Evolutionary conservation across 1,140 invertebrate genomes (phyloP).

Genomic region (Drosophila athabasca): DNA sequence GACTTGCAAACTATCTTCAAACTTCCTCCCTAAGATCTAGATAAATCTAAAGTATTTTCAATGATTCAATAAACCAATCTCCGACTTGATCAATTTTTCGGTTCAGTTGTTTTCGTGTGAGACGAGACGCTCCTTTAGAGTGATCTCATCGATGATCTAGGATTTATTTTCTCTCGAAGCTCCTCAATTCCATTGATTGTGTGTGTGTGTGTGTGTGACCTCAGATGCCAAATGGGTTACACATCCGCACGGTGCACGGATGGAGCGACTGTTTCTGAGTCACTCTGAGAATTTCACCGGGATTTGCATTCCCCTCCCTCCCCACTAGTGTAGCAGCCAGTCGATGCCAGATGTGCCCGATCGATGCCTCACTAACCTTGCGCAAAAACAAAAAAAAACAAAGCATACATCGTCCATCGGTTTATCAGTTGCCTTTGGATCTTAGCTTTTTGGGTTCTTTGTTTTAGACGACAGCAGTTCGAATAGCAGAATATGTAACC

Average conservation of each 20-base stretch:
- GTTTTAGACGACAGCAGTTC: slow-evolving; percentile 5
- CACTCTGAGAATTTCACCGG: slow-evolving; percentile 41
- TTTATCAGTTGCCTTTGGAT: slow-evolving; percentile 30
- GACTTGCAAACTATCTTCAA: too few relatives aligned
- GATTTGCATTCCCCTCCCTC: slow-evolving; percentile 56
- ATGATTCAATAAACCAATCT: too few relatives aligned
- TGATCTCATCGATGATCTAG: slow-evolving; percentile 3
- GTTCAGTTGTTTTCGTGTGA: too few relatives aligned
- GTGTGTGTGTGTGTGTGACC: slow-evolving; percentile 27
- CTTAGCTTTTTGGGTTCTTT: slow-evolving; percentile 40
- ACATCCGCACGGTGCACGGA: slow-evolving; percentile 18
- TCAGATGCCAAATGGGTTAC: slow-evolving; percentile 41
- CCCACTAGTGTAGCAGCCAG: slow-evolving; percentile 12
- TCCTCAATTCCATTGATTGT: neutral
- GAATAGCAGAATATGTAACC: slow-evolving; percentile 69
- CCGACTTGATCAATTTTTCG: too few relatives aligned
- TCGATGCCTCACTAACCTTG: slow-evolving; percentile 55
- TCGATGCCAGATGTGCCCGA: slow-evolving; percentile 15
- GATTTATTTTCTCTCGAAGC: neutral
- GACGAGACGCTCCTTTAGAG: too few relatives aligned
- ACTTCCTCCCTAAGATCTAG: too few relatives aligned
- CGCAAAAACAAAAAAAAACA: slow-evolving; percentile 39
- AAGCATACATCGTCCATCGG: neutral
- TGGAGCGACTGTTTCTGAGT: slow-evolving; percentile 26
- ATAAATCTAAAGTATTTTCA: too few relatives aligned